Evolutionary conservation across 1,140 invertebrate genomes (phyloP), one percentile per base, ranked within the genome.

Genomic region (Eulimnadia texana): DNA sequence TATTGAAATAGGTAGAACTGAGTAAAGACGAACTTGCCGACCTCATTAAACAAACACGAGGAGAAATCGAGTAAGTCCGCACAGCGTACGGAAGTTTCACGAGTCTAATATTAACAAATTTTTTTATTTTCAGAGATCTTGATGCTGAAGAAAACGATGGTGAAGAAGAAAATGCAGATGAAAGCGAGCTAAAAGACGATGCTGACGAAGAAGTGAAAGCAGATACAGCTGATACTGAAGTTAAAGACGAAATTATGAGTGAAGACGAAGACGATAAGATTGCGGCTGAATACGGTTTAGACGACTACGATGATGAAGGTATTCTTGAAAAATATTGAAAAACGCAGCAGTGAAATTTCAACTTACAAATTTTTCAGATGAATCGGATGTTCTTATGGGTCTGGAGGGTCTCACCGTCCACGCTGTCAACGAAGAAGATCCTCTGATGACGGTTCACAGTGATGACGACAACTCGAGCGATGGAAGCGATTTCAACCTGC

Each of bases 401-500:
- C 72, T 82, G 52, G 74, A 73, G 59, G 74, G 75, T 56, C 66
- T 85, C 57, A 75, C 77, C 9, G 72, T 75, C 57, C 76, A 77
- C 68, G 72, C 73, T 33, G 72, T 69, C 53, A 74, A 78, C 69
- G 74, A 74, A 3, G 77, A 79, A 66, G 80, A 84, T 72, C 78
- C 78, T 29, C 76, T 78, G 65, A 70, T 84, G 42, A 79, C 73
- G 63, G 68, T 72, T 33, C 77, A 74, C 22, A 75, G 78, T 57
- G 70, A 80, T 61, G 79, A 81, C 58, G 80, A 83, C 66, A 64
- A 62, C 52, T 62, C 66, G 70, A 90, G 88, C 65, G 90, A 93
- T 68, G 85, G 88, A 68, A 90, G 94, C 70, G 90, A 96, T 76
- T 88, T 92, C 71, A 78, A 84, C 28, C 91, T 97, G 24, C 88